Percentiles rank a stretch among this genome's conserved stretches.
Evolutionary conservation across 2,888 invertebrate species (phyloP).

Genomic region (Isotomurus palustris): DNA sequence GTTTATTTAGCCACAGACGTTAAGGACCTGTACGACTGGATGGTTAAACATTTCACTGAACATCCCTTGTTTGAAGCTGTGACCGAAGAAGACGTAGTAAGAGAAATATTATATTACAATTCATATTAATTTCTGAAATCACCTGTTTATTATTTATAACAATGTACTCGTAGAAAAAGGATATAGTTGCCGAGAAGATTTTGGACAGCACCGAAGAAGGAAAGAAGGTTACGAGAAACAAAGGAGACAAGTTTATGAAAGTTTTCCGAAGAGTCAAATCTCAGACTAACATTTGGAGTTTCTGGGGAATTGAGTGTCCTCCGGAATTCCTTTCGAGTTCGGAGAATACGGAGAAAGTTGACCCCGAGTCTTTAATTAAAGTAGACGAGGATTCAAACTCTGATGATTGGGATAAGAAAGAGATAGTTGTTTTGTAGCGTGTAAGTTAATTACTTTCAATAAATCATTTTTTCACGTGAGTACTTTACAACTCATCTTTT

Average conservation of each 20-base stretch:
- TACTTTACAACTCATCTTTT: not conserved
- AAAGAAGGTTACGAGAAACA: conserved; percentile 92
- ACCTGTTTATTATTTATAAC: not conserved
- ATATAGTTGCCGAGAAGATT: conserved; percentile 82
- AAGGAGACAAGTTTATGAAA: conserved; percentile 88
- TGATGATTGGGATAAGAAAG: no score
- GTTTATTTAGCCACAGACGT: conserved; percentile 98
- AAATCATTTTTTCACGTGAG: not conserved
- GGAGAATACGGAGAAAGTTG: no score
- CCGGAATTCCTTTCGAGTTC: no score
- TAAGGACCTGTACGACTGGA: conserved; percentile 94
- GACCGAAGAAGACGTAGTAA: conserved; percentile 69
- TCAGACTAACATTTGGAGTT: not conserved
- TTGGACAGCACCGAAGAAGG: conserved; percentile 96
- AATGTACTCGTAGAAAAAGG: conserved; percentile 60
- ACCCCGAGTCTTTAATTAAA: no score
- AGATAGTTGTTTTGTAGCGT: no score
- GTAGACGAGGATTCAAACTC: no score
- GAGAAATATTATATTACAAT: conserved; percentile 35
- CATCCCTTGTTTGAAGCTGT: conserved; percentile 85
- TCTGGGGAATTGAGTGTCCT: not conserved
- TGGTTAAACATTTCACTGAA: conserved; percentile 81
- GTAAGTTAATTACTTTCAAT: no score
- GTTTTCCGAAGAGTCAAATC: conserved; percentile 66
- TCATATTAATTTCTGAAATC: not conserved